Evolutionary conservation across 2,888 invertebrate genomes (phyloP).

Genomic region (Cephalotes varians): DNA sequence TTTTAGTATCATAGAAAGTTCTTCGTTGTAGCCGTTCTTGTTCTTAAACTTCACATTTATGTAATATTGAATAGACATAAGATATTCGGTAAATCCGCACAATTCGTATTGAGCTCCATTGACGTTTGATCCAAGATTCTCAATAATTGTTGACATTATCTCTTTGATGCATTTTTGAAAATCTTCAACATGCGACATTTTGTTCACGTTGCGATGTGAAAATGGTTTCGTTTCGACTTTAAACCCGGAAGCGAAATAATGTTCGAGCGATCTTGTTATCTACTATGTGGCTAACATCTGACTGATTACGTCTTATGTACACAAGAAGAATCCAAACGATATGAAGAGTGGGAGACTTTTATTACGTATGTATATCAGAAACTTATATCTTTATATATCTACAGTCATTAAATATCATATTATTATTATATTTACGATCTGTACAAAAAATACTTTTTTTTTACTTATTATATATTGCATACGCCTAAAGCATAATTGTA

Average conservation of each 20-base stretch:
- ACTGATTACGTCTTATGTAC: neutral
- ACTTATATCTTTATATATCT: too few relatives aligned
- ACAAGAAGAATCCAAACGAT: neutral
- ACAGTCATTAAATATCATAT: too few relatives aligned
- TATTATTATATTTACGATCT: neutral
- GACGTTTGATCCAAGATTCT: conserved; percentile 49
- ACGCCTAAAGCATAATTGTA: neutral
- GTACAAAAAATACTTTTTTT: neutral
- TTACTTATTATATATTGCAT: neutral
- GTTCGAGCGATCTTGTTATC: neutral
- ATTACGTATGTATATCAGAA: too few relatives aligned
- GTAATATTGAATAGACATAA: conserved; percentile 69
- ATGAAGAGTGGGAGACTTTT: neutral
- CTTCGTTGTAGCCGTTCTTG: neutral
- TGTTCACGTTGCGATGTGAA: neutral
- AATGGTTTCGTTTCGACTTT: neutral
- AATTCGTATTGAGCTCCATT: conserved; percentile 61
- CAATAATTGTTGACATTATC: conserved; percentile 59
- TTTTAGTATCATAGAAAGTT: conserved; percentile 70
- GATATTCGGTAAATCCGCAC: conserved; percentile 59
- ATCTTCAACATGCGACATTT: neutral
- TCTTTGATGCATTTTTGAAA: conserved; percentile 54
- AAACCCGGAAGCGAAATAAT: neutral
- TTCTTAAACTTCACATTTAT: conserved; percentile 61
- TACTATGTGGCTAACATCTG: neutral